A percentile compares a stretch with the other conserved stretches of the same genome.
These are phyloP conservation scores for Rhinoptilus africanus DNA, from an alignment of 2,113 vertebrate species.

Conservation along the genomic window DNA sequence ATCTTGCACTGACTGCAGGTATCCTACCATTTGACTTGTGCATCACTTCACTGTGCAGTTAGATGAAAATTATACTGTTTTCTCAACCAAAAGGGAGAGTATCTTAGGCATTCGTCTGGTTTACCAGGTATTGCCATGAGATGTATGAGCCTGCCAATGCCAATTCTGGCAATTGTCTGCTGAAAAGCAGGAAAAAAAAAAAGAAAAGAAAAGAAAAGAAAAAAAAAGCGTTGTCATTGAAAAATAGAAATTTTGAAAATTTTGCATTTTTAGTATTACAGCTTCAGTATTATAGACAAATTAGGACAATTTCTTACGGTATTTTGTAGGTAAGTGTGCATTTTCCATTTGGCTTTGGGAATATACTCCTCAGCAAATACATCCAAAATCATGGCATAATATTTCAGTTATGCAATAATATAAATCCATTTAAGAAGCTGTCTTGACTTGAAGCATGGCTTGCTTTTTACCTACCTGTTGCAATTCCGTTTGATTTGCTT, in stretches of 20 bases:
- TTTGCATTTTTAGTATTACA: neutral
- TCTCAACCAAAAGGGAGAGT: neutral
- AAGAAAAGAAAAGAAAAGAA: fast-evolving
- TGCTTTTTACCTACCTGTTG: neutral
- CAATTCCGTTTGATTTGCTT: neutral
- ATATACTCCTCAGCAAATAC: neutral
- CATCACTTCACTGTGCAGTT: fast-evolving
- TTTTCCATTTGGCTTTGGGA: neutral
- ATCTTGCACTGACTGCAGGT: neutral
- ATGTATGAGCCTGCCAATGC: neutral
- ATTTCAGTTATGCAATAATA: neutral
- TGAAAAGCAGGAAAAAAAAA: neutral
- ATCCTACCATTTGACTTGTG: neutral
- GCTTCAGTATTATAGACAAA: neutral
- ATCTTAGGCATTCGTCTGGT: neutral
- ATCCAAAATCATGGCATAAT: neutral
- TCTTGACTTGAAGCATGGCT: neutral
- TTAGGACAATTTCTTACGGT: neutral
- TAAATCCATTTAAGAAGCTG: neutral
- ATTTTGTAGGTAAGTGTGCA: neutral
- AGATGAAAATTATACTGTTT: neutral
- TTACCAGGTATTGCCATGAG: neutral
- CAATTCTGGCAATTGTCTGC: neutral
- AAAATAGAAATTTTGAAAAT: neutral
- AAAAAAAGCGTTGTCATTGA: neutral